phyloP scores from a whole-genome alignment of 2,797 vertebrate genomes.

The Notolepis coatsorum region DNA sequence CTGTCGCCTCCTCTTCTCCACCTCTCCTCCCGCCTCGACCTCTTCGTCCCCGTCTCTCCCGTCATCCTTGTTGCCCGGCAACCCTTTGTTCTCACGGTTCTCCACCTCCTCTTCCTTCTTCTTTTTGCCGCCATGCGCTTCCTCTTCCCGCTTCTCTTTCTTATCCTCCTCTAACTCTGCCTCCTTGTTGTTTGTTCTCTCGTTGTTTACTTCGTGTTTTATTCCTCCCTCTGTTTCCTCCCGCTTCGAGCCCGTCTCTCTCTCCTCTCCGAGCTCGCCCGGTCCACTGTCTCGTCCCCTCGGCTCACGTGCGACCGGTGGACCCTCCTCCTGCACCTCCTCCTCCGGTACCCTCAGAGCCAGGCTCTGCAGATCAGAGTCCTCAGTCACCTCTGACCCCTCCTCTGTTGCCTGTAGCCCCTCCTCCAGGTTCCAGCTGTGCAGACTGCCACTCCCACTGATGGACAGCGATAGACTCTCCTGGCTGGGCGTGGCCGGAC shows the following conservation, averaged over 20 bases:
- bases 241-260: conserved; percentile 5
- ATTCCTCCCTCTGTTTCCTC: conserved; percentile 18
- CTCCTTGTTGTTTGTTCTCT: conserved; percentile 25
- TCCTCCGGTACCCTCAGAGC: conserved; percentile 38
- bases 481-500: conserved; percentile 73
- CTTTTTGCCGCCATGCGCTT: conserved; percentile 3
- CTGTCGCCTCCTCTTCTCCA: neutral
- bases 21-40: neutral
- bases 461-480: conserved; percentile 77
- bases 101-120: conserved; percentile 6
- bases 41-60: conserved; percentile 9
- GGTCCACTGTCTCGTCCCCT: conserved; percentile 2
- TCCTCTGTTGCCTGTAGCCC: conserved; percentile 50
- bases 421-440: conserved; percentile 80
- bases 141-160: conserved; percentile 9
- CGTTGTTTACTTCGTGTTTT: conserved; percentile 19
- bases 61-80: conserved; percentile 6
- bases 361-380: conserved; percentile 41
- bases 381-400: conserved; percentile 45
- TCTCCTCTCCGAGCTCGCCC: neutral
- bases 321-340: conserved; percentile 29
- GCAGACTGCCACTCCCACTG: conserved; percentile 75
- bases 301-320: conserved; percentile 1
- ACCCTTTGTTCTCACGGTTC: conserved; percentile 1
- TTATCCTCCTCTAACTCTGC: conserved; percentile 25